Evolutionary conservation across 1,140 invertebrate species (phyloP), one percentile per base, ranked within the genome.

Genomic region (Cherax quadricarinatus): DNA sequence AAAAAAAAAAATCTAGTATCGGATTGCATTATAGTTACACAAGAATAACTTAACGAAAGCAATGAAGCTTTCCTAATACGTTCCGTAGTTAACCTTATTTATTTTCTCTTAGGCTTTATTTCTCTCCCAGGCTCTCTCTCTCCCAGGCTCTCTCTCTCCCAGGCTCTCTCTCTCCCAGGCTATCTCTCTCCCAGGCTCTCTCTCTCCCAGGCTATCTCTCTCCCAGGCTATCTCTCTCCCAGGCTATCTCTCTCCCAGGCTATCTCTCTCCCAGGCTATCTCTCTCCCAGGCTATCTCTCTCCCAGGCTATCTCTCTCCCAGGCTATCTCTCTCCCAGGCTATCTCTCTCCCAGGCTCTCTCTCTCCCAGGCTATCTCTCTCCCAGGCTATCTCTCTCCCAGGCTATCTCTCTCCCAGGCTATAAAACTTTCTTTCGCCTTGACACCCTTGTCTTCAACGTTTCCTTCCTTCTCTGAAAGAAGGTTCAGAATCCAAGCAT

Each of bases 281-380:
- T 83, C 53, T 60, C 81, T 83, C 81, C 53, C 53, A 53, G 48
- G 51, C 57, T 83, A n/a, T n/a, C n/a, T n/a, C n/a, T 83, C 53
- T 49, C 81, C 53, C 49, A n/a, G 16, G 49, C 53, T 83, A 18
- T 83, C 49, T 83, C 53, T 60, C 81, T 83, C 81, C 53, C 53
- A 53, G 48, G 51, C 57, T 83, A n/a, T n/a, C n/a, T n/a, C n/a
- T 83, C 53, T 49, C 81, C 53, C 49, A n/a, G 16, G 49, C 53
- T 83, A 18, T 83, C 49, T 83, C 53, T 60, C 81, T 83, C 81
- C 53, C 53, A 53, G 48, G 51, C 57, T 83, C n/a, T n/a, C n/a
- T 83, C 53, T 60, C 81, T 83, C 81, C 53, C 53, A 53, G 48
- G 51, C 57, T 83, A n/a, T n/a, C n/a, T n/a, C n/a, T 83, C 53